Evolutionary conservation across 1,140 invertebrate genomes (phyloP), one percentile per base, ranked within the genome.

Genomic region (Drosophila ohnishii): DNA sequence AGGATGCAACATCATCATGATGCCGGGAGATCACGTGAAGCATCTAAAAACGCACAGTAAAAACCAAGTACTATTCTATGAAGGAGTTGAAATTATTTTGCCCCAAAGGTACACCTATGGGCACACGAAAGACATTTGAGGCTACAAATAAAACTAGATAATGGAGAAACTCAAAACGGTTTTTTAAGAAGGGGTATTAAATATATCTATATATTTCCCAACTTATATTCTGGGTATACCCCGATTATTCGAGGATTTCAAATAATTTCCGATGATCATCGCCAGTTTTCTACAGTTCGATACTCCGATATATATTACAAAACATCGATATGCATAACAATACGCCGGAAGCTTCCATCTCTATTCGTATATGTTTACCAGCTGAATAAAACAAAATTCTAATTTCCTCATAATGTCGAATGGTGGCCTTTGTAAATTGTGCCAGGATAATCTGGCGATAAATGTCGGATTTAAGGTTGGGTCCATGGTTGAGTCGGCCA

Each of bases 361-460:
- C n/a, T 16, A 22, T 8, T 32, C 40, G 13, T 2, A n/a, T 3
- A 5, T 35, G 22, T 44, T 44, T 44, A 22, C 2, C 30, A 45
- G 30, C 14, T 25, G 10, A 2, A 14, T 0, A 22, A 42, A 58
- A 7, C 19, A 58, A 13, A 9, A 10, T n/a, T 2, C 34, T 30
- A 51, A 19, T 13, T n/a, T 11, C 1, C n/a, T 10, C n/a, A 5
- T 30, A 47, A 66, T 66, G 56, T n/a, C 30, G 6, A n/a, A 37
- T 0, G 22, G 40, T 16, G 8, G 9, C 10, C 30, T 56, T n/a
- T 74, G 71, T 8, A 53, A 37, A 16, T 28, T 74, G 35, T 74
- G 71, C 28, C 22, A 56, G n/a, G 22, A 39, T 1, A 44, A 56
- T 9, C 9, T 0, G 6, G 64, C 64, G 9, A 4, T 34, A 5